A percentile compares a stretch with the other conserved stretches of the same genome.
Conservation (phyloP, 2,888 invertebrate genomes). For the Hyles lineata region DNA sequence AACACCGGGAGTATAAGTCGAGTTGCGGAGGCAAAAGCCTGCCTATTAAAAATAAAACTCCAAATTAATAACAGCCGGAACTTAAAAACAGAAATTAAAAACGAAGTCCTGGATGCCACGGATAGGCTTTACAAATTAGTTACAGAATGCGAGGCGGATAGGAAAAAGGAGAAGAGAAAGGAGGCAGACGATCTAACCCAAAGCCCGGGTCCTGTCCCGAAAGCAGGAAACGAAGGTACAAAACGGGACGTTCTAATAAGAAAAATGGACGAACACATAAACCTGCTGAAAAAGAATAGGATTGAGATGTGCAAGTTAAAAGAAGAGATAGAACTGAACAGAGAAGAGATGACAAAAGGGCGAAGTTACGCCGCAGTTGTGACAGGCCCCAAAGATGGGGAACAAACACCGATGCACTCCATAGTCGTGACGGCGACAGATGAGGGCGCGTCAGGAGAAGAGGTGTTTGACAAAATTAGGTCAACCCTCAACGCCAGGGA, state of each 20-base stretch:
- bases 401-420: background rate
- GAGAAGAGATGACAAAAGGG: too few species aligned
- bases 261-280: background rate
- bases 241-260: too few species aligned
- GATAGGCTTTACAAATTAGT: too few species aligned
- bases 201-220: too few species aligned
- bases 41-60: background rate
- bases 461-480: background rate
- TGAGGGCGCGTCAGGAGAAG: background rate
- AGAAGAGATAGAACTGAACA: too few species aligned
- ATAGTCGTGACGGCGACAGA: background rate
- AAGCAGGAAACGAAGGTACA: too few species aligned
- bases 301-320: background rate
- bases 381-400: too few species aligned
- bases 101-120: too few species aligned
- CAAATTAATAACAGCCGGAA: background rate
- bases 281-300: background rate
- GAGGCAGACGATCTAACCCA: too few species aligned
- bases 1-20: background rate
- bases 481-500: background rate
- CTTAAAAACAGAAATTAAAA: background rate
- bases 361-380: too few species aligned
- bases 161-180: too few species aligned
- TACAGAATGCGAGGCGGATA: too few species aligned
- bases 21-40: background rate